These are phyloP conservation scores for Aphrocallistes beatrix DNA, from an alignment of 37 sponge, comb jelly and placozoan genomes.

Conservation along the genomic window DNA sequence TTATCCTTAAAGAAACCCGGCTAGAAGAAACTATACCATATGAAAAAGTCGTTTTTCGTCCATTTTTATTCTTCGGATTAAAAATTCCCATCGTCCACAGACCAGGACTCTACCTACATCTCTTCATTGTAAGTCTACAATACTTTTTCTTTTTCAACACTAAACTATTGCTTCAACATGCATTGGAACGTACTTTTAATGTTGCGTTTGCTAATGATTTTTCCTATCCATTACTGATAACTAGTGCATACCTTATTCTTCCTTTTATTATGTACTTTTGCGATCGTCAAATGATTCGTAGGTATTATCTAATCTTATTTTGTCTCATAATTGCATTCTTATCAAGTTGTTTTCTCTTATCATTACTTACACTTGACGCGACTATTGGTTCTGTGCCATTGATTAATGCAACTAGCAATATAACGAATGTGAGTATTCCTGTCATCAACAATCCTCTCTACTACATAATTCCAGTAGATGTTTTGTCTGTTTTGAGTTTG, in stretches of 20 bases:
- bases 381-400: background rate
- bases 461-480: no score
- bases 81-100: background rate
- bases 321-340: background rate
- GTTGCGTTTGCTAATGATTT: background rate
- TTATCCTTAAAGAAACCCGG: no score
- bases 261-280: background rate
- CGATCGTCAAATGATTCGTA: background rate
- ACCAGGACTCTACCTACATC: background rate
- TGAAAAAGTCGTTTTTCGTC: background rate
- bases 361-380: background rate
- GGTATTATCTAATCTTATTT: background rate
- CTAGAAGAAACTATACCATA: background rate
- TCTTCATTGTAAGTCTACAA: background rate
- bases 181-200: background rate
- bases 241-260: background rate
- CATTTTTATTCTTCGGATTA: background rate
- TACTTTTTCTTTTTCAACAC: constrained; percentile 11
- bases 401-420: no score
- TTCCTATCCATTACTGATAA: background rate
- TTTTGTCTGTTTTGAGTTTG: background rate
- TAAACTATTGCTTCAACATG: background rate
- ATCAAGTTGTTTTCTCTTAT: background rate
- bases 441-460: no score
- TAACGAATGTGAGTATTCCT: no score